Base-by-base conservation (phyloP, 2,888 invertebrate species). In the Caenorhabditis virilis region DNA sequence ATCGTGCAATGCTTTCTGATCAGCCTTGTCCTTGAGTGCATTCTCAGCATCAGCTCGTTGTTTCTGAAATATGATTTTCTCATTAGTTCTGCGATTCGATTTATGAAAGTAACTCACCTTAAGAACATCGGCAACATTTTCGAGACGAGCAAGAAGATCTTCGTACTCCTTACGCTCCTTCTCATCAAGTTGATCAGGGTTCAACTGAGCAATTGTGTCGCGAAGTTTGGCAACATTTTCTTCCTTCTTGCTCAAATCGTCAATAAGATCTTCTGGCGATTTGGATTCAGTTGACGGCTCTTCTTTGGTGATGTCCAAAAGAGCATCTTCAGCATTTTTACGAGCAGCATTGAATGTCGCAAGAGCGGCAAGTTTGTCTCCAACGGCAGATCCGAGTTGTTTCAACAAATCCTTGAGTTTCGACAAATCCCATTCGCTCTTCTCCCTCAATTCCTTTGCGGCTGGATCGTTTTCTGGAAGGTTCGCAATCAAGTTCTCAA, bases 321-420 rank as follows among this genome's bases (percentile, higher is more conserved):
- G 57, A 30, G 66, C 39, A 16, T 62, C 62, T 51, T 69, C 71
- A 26, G 65, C 63, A 30, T 68, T 61, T 48, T 66, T 68, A 38
- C 69, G 62, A 47, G 64, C 57, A 11, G 68, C 63, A 18, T 60
- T 66, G 60, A 69, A 69, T n/a, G 69, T 62, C 18, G 69, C 71
- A 33, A 68, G 61, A 39, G 71, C 67, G 33, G 68, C 67, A 20
- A 68, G 47, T 42, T 68, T 68, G 53, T 71, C 67, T 16, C 67
- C 71, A 51, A 71, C 58, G 16, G 58, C 58, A 25, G 50, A 54
- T 26, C 58, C 61, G 20, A 71, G 53, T 36, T 51, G 38, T 30
- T 55, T 57, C 33, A 68, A 48, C 33, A 61, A 46, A 26, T 68
- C 64, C 36, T 71, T 64, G 27, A 71, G 51, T 22, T 47, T 47